Evolutionary conservation across 2,113 vertebrate species (phyloP), one percentile per base, ranked within the genome.

Genomic region (Acanthisitta chloris): DNA sequence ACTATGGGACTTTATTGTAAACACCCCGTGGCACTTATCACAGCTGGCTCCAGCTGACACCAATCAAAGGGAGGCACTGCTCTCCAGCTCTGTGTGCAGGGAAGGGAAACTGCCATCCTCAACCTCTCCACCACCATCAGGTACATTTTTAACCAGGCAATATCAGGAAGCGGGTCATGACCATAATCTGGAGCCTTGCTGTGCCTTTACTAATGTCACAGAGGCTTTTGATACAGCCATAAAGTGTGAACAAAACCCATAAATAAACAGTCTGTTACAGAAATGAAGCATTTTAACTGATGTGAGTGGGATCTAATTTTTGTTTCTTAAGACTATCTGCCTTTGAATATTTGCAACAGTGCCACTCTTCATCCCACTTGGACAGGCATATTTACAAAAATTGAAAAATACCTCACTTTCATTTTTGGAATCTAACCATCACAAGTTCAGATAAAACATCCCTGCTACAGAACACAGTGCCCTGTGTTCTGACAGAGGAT

Each of bases 11-110:
- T 52, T 81, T 1, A 3, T 26, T 21, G 36, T 15, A 76, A 82
- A 69, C 9, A 48, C 1, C 6, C 9, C 2, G 7, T 61, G 42
- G 43, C 0, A 1, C 21, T 72, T 0, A 0, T 23, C 34, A 73
- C 36, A 79, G 48, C 29, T 2, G 0, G n/a, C 33, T 74, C 26
- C 52, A 54, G 43, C 55, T 76, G 65, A 36, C n/a, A 33, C 24
- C 17, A 76, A 43, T 51, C 38, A 55, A 59, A 46, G 8, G 0
- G 4, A 76, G 46, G 65, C 23, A 45, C 28, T 1, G 3, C 40
- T 57, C 25, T 55, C 52, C 23, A 52, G 13, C 21, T 82, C 21
- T 74, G 45, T 17, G 33, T 33, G 10, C 40, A 61, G n/a, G 66
- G 25, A 58, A 66, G 33, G 15, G 43, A 34, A 89, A 33, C 9